Evolutionary conservation across 1,140 invertebrate genomes (phyloP).

Genomic region (Drosophila asahinai): DNA sequence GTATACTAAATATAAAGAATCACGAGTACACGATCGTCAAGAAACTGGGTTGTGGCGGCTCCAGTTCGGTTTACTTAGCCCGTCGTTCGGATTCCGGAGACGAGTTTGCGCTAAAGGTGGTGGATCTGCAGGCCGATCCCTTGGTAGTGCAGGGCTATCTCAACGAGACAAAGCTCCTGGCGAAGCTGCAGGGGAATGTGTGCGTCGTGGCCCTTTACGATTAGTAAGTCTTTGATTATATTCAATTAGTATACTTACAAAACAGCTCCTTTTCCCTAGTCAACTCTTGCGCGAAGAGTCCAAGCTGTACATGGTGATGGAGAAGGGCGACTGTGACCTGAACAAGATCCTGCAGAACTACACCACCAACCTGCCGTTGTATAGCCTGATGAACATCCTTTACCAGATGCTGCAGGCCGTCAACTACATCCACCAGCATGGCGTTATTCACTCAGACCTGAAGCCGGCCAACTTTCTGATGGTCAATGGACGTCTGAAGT

Average conservation of each 20-base stretch:
- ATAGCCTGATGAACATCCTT: conserved; percentile 96
- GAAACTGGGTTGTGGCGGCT: conserved; percentile 80
- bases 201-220: conserved; percentile 94
- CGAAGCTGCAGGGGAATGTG: conserved; percentile 92
- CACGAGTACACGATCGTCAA: conserved; percentile 70
- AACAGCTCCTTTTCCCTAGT: conserved; percentile 50
- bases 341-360: conserved; percentile 90
- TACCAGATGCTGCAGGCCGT: conserved; percentile 97
- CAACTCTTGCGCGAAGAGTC: conserved; percentile 87
- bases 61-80: conserved; percentile 78
- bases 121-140: conserved; percentile 91
- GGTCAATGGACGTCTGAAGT: conserved; percentile 93
- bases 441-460: conserved; percentile 97
- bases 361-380: conserved; percentile 87
- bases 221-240: conserved; percentile 89
- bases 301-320: conserved; percentile 95
- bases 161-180: conserved; percentile 95
- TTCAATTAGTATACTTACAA: not conserved
- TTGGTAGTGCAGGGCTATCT: conserved; percentile 91
- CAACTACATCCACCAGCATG: conserved; percentile 94
- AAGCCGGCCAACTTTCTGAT: conserved; percentile 99
- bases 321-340: conserved; percentile 96
- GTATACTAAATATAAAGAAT: conserved; percentile 68
- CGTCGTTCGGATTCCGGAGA: conserved; percentile 56
- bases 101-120: conserved; percentile 85